A percentile compares a stretch with the other conserved stretches of the same genome.
Evolutionary conservation across 2,888 invertebrate species (phyloP).

Genomic region (Chloroclysta siterata): DNA sequence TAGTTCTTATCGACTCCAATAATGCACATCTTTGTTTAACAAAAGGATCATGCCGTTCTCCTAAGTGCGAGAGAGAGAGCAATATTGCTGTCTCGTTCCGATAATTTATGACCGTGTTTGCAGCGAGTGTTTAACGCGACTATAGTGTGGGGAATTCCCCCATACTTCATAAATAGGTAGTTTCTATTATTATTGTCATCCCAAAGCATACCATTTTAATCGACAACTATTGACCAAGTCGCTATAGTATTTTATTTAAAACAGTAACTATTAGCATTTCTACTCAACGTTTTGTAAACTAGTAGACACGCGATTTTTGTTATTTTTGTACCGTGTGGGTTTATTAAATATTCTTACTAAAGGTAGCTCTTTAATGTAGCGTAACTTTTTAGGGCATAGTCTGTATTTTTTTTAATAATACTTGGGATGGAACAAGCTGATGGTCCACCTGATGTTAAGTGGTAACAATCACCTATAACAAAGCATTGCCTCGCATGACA

Average conservation of each 20-base stretch:
- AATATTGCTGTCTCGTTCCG: too few relatives aligned
- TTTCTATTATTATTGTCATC: neutral
- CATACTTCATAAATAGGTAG: neutral
- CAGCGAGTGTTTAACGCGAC: too few relatives aligned
- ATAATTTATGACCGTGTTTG: too few relatives aligned
- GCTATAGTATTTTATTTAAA: slow-evolving; percentile 20
- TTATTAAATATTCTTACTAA: slow-evolving; percentile 1
- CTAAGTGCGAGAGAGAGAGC: too few relatives aligned
- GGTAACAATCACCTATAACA: too few relatives aligned
- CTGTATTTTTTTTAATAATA: neutral
- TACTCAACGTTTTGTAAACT: slow-evolving; percentile 14
- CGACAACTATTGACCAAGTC: slow-evolving; percentile 6
- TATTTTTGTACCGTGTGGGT: slow-evolving; percentile 13
- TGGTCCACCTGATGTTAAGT: too few relatives aligned
- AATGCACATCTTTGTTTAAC: too few relatives aligned
- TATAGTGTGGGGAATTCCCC: too few relatives aligned
- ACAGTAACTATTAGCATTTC: slow-evolving; percentile 18
- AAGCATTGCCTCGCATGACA: too few relatives aligned
- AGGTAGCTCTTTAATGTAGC: neutral
- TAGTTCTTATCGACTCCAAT: too few relatives aligned
- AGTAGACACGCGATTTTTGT: neutral
- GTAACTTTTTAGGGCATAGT: neutral
- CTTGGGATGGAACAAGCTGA: too few relatives aligned
- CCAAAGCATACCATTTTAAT: neutral
- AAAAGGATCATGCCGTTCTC: too few relatives aligned